Base-by-base conservation (phyloP, 2,797 vertebrate genomes). In the Thamnophis elegans region DNA sequence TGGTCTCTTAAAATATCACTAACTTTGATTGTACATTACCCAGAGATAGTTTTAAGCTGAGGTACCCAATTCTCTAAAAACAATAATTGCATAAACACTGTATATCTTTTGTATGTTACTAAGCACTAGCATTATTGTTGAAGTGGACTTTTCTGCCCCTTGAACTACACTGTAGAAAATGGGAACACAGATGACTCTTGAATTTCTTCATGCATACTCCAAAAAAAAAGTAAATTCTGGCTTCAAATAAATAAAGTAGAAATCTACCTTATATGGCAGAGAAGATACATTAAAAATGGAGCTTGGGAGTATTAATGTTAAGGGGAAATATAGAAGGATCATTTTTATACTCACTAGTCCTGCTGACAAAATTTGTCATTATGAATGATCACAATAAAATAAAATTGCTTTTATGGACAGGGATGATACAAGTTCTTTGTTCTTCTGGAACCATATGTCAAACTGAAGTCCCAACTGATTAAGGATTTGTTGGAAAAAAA, bases 211-310 rank as follows among this genome's bases (percentile, higher is more conserved):
- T 94, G 94, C 96, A 96, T 94, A 94, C 96, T 96, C 91, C 59
- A 59, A 59, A 59, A 59, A 22, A 18, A 56, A 5, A 5, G 0
- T 95, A 96, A 82, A 95, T 95, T 95, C 93, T 95, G 95, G 89
- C 92, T 96, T 95, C 96, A 96, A 96, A 96, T 96, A 96, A 97
- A 96, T 96, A 96, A 97, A 96, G 95, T 95, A 94, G 91, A 94
- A 92, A 93, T 94, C 92, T 92, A 93, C 92, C 59, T 22, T 22
- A 22, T 94, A 94, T 95, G 91, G 42, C 95, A 14, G 92, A 85
- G 93, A 92, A 87, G 88, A 96, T 96, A 92, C 96, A 94, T 95
- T 94, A 89, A 96, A 94, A 92, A 95, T 89, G 94, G 95, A 90
- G 55, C 93, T 86, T 95, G 94, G 85, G 12, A 82, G 36, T 62